Base-by-base conservation (phyloP, 2,888 invertebrate species). In the Liodrosophila aerea region DNA sequence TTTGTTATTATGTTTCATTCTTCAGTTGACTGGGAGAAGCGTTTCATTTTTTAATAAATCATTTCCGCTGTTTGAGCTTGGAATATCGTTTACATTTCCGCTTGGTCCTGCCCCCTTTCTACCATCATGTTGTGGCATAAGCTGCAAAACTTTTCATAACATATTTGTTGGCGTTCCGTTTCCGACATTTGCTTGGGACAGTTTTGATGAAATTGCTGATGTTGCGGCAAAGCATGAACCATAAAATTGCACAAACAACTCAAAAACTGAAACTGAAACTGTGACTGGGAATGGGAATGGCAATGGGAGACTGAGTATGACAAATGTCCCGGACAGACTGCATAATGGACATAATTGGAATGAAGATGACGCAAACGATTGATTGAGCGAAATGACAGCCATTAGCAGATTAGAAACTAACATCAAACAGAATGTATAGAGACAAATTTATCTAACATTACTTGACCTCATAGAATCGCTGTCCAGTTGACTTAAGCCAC, bases 31-130 rank as follows among this genome's bases (percentile, higher is more conserved):
- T 37, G 16, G 37, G 11, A 22, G 7, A 11, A 12, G 36, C 11
- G 13, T 53, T 51, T 52, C 46, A 33, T 71, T 75, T 78, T 83
- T 83, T 85, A 76, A 76, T 85, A 85, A 85, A 80, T 80, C 86
- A 80, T 80, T 80, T 80, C 84, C 84, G 85, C 73, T 68, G 73
- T 73, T 80, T 76, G 80, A 70, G 70, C 70, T 60, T 62, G 58
- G 76, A 69, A 69, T 85, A 83, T 85, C 73, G 64, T 76, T 85
- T 70, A 65, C 66, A 64, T 67, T 70, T 75, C 65, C 62, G 83
- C 41, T 56, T 31, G 47, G 27, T 37, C 40, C 44, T 40, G 46
- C 36, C 49, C 36, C 43, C 16, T 39, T 16, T 29, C 58, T 36
- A 16, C 30, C 11, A n/a, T 22, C 30, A 36, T 71, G 43, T 46